Evolutionary conservation across 2,888 invertebrate species (phyloP).

Genomic region (Drosophila diplacantha): DNA sequence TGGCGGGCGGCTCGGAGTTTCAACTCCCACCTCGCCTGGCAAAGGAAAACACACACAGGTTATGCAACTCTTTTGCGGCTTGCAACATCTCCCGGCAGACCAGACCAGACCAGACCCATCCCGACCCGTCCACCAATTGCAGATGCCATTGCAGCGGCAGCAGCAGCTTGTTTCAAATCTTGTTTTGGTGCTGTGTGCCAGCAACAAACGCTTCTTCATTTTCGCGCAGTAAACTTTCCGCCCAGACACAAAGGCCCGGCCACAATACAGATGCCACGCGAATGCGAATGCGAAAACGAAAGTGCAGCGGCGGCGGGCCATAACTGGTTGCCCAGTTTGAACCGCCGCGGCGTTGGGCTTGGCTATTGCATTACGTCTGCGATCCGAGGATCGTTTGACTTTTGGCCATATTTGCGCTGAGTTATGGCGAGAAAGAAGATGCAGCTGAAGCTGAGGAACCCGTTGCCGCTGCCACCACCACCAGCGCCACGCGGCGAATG

Average conservation of each 20-base stretch:
- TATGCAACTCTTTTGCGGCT: conserved; percentile 58
- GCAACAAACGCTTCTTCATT: conserved; percentile 67
- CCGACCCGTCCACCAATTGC: conserved; percentile 32
- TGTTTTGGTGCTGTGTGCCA: conserved; percentile 39
- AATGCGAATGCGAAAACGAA: conserved; percentile 55
- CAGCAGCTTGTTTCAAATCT: conserved; percentile 32
- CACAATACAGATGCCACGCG: conserved; percentile 22
- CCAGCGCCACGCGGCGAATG: conserved; percentile 50
- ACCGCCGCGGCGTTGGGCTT: conserved; percentile 53
- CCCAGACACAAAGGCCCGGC: conserved; percentile 41
- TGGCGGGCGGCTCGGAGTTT: conserved; percentile 33
- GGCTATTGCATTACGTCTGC: conserved; percentile 63
- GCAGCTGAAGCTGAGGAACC: conserved; percentile 44
- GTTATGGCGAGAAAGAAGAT: conserved; percentile 69
- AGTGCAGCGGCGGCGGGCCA: conserved; percentile 50
- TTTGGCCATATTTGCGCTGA: conserved; percentile 69
- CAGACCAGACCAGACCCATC: conserved; percentile 30
- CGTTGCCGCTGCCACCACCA: conserved; percentile 32
- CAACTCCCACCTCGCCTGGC: conserved; percentile 56
- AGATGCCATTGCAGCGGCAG: conserved; percentile 32
- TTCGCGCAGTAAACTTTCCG: conserved; percentile 60
- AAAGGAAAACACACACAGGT: conserved; percentile 58
- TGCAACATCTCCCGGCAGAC: conserved; percentile 62
- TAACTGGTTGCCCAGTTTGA: conserved; percentile 57
- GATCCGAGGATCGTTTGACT: conserved; percentile 65